A percentile compares a stretch with the other conserved stretches of the same genome.
These are phyloP conservation scores for Drosophila ercepeae DNA, from an alignment of 1,140 invertebrate species.

Conservation along the genomic window DNA sequence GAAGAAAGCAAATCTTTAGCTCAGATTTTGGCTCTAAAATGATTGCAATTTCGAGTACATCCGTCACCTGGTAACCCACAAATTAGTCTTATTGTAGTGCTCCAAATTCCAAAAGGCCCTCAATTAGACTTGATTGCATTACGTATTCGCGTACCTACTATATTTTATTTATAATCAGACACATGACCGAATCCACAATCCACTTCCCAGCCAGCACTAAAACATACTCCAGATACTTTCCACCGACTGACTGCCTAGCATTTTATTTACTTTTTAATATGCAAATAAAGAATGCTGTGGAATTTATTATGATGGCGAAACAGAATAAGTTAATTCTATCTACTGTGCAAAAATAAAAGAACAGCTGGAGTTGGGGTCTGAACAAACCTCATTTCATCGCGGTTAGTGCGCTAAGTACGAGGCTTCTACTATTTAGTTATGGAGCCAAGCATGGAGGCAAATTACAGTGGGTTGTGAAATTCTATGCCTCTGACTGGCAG, in stretches of 20 bases:
- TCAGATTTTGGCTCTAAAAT: conserved; percentile 51
- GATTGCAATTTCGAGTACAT: conserved; percentile 17
- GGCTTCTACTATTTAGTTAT: conserved; percentile 77
- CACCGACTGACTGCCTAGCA: conserved; percentile 12
- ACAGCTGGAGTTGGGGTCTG: conserved; percentile 1
- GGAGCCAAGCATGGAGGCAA: conserved; percentile 47
- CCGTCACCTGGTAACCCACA: conserved; percentile 71
- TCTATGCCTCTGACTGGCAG: conserved; percentile 28
- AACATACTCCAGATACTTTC: conserved; percentile 24
- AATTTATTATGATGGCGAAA: conserved; percentile 76
- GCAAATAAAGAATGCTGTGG: conserved; percentile 74
- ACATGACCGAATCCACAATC: conserved; percentile 25
- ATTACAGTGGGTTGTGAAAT: conserved; percentile 39
- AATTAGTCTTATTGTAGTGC: conserved; percentile 47
- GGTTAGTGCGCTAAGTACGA: conserved; percentile 68
- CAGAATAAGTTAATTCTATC: conserved; percentile 57
- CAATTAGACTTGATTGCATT: conserved; percentile 46
- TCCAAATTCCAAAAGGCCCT: conserved; percentile 32
- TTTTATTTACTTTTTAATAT: conserved; percentile 73
- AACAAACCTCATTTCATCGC: conserved; percentile 62
- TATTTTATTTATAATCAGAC: conserved; percentile 15
- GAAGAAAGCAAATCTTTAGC: conserved; percentile 64
- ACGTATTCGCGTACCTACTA: conserved; percentile 11
- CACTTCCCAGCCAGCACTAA: conserved; percentile 14
- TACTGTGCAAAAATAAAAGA: conserved; percentile 48